Percentiles rank a stretch among this genome's conserved stretches.
Conservation (phyloP, 2,113 vertebrate genomes). For the Colius striatus region DNA sequence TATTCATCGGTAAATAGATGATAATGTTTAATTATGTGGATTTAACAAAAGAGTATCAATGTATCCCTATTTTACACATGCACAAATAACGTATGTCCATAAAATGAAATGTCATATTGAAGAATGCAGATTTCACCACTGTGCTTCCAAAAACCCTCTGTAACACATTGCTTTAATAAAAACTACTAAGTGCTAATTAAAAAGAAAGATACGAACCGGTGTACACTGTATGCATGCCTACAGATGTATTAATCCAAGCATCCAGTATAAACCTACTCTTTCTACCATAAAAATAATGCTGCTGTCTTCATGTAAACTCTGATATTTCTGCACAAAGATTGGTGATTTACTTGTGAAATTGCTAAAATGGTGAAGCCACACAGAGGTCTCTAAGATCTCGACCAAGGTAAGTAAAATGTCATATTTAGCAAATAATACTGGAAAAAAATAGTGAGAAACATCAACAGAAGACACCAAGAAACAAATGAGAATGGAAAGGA, state of each 20-base stretch:
- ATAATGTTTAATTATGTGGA: conserved; percentile 69
- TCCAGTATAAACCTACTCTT: not conserved
- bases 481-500: not conserved
- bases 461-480: conserved; percentile 10
- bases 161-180: conserved; percentile 26
- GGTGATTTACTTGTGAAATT: conserved; percentile 59
- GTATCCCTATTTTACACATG: conserved; percentile 43
- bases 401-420: conserved; percentile 61
- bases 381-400: conserved; percentile 26
- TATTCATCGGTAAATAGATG: conserved; percentile 70
- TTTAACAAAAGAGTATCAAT: conserved; percentile 66
- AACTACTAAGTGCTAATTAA: not conserved
- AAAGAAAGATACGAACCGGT: not conserved
- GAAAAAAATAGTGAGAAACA: conserved; percentile 33
- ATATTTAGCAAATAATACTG: conserved; percentile 60
- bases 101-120: conserved; percentile 25
- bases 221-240: not conserved
- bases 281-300: conserved; percentile 19
- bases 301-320: conserved; percentile 2
- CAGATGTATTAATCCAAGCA: not conserved
- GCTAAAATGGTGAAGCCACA: conserved; percentile 6
- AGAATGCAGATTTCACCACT: not conserved
- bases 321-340: conserved; percentile 4
- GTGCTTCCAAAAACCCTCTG: not conserved
- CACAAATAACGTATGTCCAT: conserved; percentile 39